Conservation (phyloP, 64 coral and sea anemone genomes). For the Hydrozoanthus tunicans region DNA sequence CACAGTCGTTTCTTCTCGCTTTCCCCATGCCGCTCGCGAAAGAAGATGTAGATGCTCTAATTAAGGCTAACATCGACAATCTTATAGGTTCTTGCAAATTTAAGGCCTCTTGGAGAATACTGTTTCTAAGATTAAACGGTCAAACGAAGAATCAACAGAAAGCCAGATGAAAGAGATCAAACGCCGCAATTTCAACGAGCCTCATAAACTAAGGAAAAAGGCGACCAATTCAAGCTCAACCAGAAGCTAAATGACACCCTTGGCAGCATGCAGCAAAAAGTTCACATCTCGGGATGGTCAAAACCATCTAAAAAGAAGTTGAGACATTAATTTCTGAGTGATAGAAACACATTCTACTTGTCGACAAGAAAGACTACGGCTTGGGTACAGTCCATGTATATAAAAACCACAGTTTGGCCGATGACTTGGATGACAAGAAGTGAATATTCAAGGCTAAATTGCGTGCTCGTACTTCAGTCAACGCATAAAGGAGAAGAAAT, state of each 20-base stretch:
- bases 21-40: not conserved
- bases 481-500: not conserved
- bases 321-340: not conserved
- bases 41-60: conserved; percentile 2
- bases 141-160: not conserved
- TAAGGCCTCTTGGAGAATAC: conserved; percentile 5
- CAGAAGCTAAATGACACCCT: not conserved
- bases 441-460: conserved; percentile 25
- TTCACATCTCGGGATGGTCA: not conserved
- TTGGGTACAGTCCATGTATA: not conserved
- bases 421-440: conserved; percentile 25
- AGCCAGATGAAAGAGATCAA: conserved; percentile 52
- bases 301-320: not conserved
- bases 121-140: conserved; percentile 4
- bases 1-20: not conserved
- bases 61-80: conserved; percentile 1
- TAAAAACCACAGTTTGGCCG: conserved; percentile 12
- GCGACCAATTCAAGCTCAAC: conserved; percentile 50
- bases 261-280: not conserved
- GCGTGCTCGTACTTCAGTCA: not conserved
- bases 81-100: not conserved
- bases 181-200: not conserved
- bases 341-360: not conserved
- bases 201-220: conserved; percentile 33
- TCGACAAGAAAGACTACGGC: not conserved